Base-by-base conservation (phyloP, 2,888 invertebrate genomes). In the Trichopoda pennipes region DNA sequence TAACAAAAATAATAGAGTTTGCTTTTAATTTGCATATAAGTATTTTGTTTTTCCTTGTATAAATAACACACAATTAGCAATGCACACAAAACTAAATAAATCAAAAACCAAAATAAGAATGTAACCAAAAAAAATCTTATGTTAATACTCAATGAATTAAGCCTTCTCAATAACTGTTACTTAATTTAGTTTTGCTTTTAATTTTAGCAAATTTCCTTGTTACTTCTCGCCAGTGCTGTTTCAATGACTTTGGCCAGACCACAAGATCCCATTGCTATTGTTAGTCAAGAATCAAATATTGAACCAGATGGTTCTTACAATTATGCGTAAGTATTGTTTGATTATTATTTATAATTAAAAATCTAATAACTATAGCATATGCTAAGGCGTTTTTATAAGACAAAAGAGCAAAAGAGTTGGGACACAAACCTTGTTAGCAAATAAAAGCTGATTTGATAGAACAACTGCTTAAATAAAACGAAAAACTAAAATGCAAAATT, bases 281-380 rank as follows among this genome's bases (percentile, higher is more conserved):
- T 95, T 81, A 94, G 93, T 86, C 95, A 95, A 90, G 94, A 94
- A 80, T 94, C 94, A 81, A 94, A 95, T 86, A 93, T 94, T 85
- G 93, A 94, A 86, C 94, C 94, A 1, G 95, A 95, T 89, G 95
- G 95, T 80, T 93, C 94, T 49, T 95, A 95, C 86, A 93, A 93
- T 89, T 95, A 94, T 92, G 94, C 93, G 95, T 95, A 91, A 91
- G 88, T 87, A 74, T 66, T 53, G 17, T 10, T 44, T 73, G 28
- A 19, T 19, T 44, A 23, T 0, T 19, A 21, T 7, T 35, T 2
- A 68, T 32, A 49, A 8, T 49, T 6, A 49, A 49, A n/a, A 9
- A 49, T 47, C 14, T 3, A 16, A 3, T 28, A 61, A 53, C 1
- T 21, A 7, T 80, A 81, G 86, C 86, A 86, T 87, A 86, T 19